Evolutionary conservation across 2,888 invertebrate species (phyloP).

Genomic region (Trissoscelio sp.): DNA sequence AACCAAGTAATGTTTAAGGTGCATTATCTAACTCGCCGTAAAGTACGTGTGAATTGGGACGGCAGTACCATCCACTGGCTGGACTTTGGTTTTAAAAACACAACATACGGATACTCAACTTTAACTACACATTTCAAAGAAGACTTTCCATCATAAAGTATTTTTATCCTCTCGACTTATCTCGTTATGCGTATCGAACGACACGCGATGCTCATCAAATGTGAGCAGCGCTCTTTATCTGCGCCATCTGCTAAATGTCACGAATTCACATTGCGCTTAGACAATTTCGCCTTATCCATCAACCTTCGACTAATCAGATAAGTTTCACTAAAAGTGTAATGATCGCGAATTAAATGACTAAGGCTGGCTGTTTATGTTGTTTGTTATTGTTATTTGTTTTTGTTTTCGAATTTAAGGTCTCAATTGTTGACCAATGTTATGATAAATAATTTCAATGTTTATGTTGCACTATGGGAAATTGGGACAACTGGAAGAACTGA

Average conservation of each 20-base stretch:
- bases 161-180: slow-evolving; percentile 51
- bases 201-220: slow-evolving; percentile 46
- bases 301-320: slow-evolving; percentile 14
- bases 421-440: too few species aligned
- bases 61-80: slow-evolving; percentile 11
- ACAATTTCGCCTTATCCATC: slow-evolving; percentile 23
- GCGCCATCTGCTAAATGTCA: slow-evolving; percentile 28
- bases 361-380: too few species aligned
- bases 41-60: slow-evolving; percentile 36
- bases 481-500: too few species aligned
- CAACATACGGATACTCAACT: slow-evolving; percentile 11
- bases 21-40: too few species aligned
- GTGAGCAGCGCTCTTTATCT: slow-evolving; percentile 21
- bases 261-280: slow-evolving; percentile 17
- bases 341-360: too few species aligned
- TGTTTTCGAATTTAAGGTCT: too few species aligned
- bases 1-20: too few species aligned
- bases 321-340: not conserved
- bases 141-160: slow-evolving; percentile 59
- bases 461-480: too few species aligned
- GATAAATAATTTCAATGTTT: too few species aligned
- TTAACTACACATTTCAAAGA: slow-evolving; percentile 36
- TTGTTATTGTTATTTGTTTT: too few species aligned
- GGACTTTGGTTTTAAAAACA: slow-evolving; percentile 30
- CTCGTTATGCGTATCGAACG: slow-evolving; percentile 46